Base-by-base conservation (phyloP, 2,113 vertebrate species). In the Chascanopsetta lugubris region DNA sequence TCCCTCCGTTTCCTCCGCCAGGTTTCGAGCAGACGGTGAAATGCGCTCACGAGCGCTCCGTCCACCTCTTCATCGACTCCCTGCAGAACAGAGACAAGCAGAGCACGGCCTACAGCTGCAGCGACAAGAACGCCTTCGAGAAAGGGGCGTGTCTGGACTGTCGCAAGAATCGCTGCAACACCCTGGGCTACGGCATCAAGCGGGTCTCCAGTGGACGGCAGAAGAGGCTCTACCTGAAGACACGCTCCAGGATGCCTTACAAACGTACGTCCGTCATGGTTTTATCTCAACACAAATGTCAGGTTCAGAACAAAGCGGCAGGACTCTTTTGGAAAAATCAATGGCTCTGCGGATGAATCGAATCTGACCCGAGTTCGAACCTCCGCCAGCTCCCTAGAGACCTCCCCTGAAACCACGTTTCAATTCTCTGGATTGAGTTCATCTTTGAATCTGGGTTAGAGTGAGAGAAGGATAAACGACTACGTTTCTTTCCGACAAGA, bases 41-140 rank as follows among this genome's bases (percentile, higher is more conserved):
- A 59, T 99, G 97, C 29, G 92, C 96, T 49, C 97, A 99, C 0
- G 96, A 97, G 85, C 91, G 96, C 7, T 95, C 96, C 0, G 96
- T 98, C 25, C 94, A 98, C 61, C 92, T 99, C 11, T 97, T 99
- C 85, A 95, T 98, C 0, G 96, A 99, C 89, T 99, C 97, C 0
- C 51, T 99, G 61, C 84, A 93, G 43, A 93, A 97, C 45, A 62
- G 88, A 0, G 81, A 94, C 68, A 90, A 90, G 88, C 94, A 93
- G 82, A 97, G 90, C 83, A 92, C 27, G 12, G 96, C 93, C 30
- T 99, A 96, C 90, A 89, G 85, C 88, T 99, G 97, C 91, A 93
- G 76, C 0, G 87, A 94, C 85, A 90, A 95, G 85, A 87, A 72
- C 15, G 91, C 92, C 6, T 98, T 99, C 74, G 86, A 94, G 77